Evolutionary conservation across 2,888 invertebrate genomes (phyloP).

Genomic region (Reticulitermes lucifugus): DNA sequence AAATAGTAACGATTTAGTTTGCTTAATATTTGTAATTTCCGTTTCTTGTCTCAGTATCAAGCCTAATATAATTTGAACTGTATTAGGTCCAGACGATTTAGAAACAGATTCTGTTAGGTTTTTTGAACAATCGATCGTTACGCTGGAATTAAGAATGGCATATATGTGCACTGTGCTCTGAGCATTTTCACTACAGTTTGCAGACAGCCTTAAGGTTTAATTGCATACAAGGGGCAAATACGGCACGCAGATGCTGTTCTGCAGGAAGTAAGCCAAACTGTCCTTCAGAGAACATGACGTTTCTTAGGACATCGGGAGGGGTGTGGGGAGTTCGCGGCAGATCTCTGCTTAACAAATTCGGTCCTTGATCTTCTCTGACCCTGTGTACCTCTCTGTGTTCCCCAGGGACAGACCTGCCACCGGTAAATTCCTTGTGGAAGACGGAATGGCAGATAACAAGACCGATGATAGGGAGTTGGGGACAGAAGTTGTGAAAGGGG

Average conservation of each 20-base stretch:
- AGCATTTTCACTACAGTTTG: too few species aligned
- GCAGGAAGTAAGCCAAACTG: background rate
- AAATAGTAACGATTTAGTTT: too few species aligned
- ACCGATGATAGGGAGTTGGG: slow-evolving; percentile 18
- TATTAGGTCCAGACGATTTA: too few species aligned
- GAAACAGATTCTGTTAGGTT: too few species aligned
- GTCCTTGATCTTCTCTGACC: slow-evolving; percentile 15
- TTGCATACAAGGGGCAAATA: background rate
- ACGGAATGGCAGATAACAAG: slow-evolving; percentile 32
- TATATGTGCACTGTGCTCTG: too few species aligned
- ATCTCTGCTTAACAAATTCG: slow-evolving; percentile 26
- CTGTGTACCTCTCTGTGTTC: background rate
- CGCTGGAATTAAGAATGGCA: too few species aligned
- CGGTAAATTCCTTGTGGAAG: slow-evolving; percentile 12
- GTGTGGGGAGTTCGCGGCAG: background rate
- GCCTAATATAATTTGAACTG: too few species aligned
- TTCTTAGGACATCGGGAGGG: background rate
- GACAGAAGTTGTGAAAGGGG: slow-evolving; percentile 6
- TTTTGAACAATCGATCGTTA: too few species aligned
- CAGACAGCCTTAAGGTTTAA: slow-evolving; percentile 5
- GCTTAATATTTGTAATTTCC: too few species aligned
- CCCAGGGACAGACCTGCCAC: slow-evolving; percentile 3
- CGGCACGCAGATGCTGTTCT: background rate
- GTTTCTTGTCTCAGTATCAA: too few species aligned
- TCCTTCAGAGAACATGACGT: background rate